These are phyloP conservation scores for Junonia oenone DNA, from an alignment of 2,888 invertebrate species.

Conservation along the genomic window DNA sequence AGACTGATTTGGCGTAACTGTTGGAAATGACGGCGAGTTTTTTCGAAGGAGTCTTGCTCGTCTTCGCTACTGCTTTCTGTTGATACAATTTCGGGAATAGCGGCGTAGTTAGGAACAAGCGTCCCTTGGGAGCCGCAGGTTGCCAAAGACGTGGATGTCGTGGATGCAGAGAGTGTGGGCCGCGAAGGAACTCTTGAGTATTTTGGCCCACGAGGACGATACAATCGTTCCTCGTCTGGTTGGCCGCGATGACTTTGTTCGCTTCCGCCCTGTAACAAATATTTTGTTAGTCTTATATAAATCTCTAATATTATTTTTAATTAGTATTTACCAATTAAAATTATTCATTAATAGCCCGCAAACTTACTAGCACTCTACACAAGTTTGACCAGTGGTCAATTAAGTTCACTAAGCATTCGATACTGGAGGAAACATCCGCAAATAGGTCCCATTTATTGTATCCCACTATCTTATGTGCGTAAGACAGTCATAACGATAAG, in stretches of 20 bases:
- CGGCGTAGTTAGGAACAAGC: conserved; percentile 64
- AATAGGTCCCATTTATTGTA: conserved; percentile 72
- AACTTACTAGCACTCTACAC: conserved; percentile 13
- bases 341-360: neutral
- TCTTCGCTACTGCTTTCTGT: conserved; percentile 74
- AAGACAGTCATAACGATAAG: conserved; percentile 57
- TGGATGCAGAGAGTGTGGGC: conserved; percentile 78
- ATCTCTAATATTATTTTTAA: neutral
- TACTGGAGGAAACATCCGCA: conserved; percentile 61
- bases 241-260: conserved; percentile 64
- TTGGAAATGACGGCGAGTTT: conserved; percentile 81
- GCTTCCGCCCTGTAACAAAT: conserved; percentile 57
- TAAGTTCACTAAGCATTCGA: conserved; percentile 47
- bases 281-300: neutral
- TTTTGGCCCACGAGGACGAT: conserved; percentile 61
- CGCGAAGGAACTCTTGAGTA: conserved; percentile 72
- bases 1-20: conserved; percentile 81
- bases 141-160: conserved; percentile 81
- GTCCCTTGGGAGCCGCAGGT: conserved; percentile 72
- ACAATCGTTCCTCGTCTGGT: conserved; percentile 68
- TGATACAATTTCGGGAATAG: conserved; percentile 61
- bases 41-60: conserved; percentile 76
- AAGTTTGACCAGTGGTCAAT: conserved; percentile 24
- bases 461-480: conserved; percentile 69
- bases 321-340: neutral